A percentile compares a stretch with the other conserved stretches of the same genome.
Evolutionary conservation across 2,797 vertebrate species (phyloP).

Genomic region (Ataeniobius toweri): DNA sequence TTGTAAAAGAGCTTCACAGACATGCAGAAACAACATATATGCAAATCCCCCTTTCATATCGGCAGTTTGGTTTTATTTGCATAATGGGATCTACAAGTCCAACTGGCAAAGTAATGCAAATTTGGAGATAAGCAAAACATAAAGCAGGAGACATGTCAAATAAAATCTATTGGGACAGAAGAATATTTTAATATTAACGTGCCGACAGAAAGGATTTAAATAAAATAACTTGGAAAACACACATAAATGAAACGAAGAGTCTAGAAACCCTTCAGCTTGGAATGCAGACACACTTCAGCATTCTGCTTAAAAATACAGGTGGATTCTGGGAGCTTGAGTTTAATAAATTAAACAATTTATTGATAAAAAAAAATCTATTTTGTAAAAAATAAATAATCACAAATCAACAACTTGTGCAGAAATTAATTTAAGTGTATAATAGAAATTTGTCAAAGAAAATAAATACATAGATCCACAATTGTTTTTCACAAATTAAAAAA

Average conservation of each 20-base stretch:
- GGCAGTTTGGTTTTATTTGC: too few relatives aligned
- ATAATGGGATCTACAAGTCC: too few relatives aligned
- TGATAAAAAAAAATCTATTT: too few relatives aligned
- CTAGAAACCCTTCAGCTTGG: not conserved
- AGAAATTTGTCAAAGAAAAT: not conserved
- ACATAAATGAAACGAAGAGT: not conserved
- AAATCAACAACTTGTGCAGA: too few relatives aligned
- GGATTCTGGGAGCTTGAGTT: not conserved
- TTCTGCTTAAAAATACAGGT: not conserved
- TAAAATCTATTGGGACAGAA: not conserved
- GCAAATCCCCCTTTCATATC: conserved; percentile 41
- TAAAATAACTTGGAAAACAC: not conserved
- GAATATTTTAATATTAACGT: not conserved
- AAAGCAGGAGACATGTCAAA: not conserved
- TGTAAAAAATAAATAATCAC: too few relatives aligned
- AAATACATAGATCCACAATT: not conserved
- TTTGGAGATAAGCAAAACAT: not conserved
- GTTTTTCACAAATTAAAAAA: not conserved
- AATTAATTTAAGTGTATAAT: too few relatives aligned
- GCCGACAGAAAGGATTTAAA: not conserved
- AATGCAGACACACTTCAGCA: not conserved
- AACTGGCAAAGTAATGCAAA: conserved; percentile 54
- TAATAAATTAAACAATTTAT: too few relatives aligned
- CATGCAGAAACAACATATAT: conserved; percentile 33
- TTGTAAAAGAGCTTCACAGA: not conserved